These are phyloP conservation scores for Tylochromis polylepis DNA, from an alignment of 2,113 vertebrate genomes.

Conservation along the genomic window DNA sequence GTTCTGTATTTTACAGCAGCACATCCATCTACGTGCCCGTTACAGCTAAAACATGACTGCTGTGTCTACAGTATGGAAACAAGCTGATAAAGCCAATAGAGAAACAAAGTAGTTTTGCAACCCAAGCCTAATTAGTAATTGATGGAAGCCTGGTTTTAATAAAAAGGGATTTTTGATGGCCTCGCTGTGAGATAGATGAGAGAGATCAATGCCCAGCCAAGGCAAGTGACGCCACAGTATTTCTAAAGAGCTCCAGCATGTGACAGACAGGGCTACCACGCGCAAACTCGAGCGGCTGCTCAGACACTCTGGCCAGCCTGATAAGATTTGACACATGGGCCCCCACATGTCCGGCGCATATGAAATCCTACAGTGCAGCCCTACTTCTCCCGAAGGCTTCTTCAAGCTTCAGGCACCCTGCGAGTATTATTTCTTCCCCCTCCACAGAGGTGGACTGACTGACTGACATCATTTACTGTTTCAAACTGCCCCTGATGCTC, in stretches of 20 bases:
- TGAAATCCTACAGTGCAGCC: not conserved
- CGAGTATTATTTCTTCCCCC: not conserved
- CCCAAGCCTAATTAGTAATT: slow-evolving; percentile 11
- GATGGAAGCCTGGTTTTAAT: slow-evolving; percentile 28
- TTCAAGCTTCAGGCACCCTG: not conserved
- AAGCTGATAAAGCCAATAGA: not conserved
- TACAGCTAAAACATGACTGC: not conserved
- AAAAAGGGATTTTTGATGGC: slow-evolving; percentile 28
- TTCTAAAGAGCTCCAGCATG: not conserved
- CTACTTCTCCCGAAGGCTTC: not conserved
- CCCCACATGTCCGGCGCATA: not conserved
- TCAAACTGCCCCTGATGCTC: not conserved
- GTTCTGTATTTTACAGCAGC: not conserved
- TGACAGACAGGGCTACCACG: slow-evolving; percentile 18
- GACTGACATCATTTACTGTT: slow-evolving; percentile 18
- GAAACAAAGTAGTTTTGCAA: not conserved
- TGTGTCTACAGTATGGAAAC: not conserved
- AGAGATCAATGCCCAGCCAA: slow-evolving; percentile 30
- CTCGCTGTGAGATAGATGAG: slow-evolving; percentile 19
- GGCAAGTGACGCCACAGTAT: slow-evolving; percentile 13
- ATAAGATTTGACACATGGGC: slow-evolving; percentile 43
- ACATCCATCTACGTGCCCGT: not conserved
- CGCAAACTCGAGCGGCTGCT: not conserved
- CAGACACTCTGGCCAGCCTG: slow-evolving; percentile 7
- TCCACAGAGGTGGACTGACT: slow-evolving; percentile 14